Conservation (phyloP, 2,797 vertebrate species). For the Allobates femoralis region DNA sequence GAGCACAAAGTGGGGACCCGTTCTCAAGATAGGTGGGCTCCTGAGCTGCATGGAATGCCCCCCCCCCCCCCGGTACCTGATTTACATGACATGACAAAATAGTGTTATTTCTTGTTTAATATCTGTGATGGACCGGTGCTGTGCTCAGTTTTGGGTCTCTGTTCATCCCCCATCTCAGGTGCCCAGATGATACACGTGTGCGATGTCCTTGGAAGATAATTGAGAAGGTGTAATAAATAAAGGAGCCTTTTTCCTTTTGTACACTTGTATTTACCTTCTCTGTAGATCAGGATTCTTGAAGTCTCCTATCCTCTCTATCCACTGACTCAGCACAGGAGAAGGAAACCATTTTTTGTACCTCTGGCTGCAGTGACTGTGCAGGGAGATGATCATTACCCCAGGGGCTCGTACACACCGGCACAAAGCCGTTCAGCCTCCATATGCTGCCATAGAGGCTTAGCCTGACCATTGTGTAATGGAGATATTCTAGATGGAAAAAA, state of each 20-base stretch:
- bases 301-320: not conserved
- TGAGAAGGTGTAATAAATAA: not conserved
- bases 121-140: too few relatives aligned
- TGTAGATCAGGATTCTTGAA: not conserved
- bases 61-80: too few relatives aligned
- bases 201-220: not conserved
- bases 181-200: not conserved
- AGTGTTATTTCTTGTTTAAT: too few relatives aligned
- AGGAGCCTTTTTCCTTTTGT: not conserved
- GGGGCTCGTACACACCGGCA: not conserved
- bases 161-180: not conserved
- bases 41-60: too few relatives aligned
- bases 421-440: not conserved
- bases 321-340: not conserved
- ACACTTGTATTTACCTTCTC: not conserved
- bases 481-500: too few relatives aligned
- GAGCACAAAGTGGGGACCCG: too few relatives aligned
- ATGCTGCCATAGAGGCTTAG: not conserved
- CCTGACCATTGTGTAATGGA: not conserved
- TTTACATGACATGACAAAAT: too few relatives aligned
- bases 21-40: too few relatives aligned
- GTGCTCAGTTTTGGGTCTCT: not conserved
- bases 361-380: not conserved
- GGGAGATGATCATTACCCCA: not conserved
- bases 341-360: constrained; percentile 1